Percentiles rank a stretch among this genome's conserved stretches.
phyloP scores from a whole-genome alignment of 2,797 vertebrate species.

The Harpagifer antarcticus region DNA sequence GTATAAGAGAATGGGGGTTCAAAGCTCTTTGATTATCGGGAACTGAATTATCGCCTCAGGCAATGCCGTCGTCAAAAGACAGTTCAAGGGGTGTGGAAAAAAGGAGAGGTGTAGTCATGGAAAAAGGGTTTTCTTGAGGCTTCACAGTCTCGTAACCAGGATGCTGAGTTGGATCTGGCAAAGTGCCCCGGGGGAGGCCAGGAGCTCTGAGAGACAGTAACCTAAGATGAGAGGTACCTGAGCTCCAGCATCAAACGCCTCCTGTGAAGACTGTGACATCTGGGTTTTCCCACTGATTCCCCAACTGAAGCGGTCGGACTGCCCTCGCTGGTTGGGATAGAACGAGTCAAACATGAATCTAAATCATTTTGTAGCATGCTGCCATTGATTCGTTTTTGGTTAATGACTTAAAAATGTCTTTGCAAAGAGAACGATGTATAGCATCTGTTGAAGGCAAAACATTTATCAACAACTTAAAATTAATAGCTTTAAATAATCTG shows the following conservation, averaged over 20 bases:
- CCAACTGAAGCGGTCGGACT: slow-evolving; percentile 9
- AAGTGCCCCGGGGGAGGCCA: slow-evolving; percentile 67
- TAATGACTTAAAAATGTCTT: slow-evolving; percentile 3
- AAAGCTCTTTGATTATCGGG: slow-evolving; percentile 68
- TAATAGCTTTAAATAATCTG: slow-evolving; percentile 55
- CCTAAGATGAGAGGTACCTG: slow-evolving; percentile 75
- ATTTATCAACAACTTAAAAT: not conserved
- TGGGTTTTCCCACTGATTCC: slow-evolving; percentile 41
- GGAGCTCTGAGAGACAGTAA: slow-evolving; percentile 66
- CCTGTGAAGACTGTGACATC: slow-evolving; percentile 49
- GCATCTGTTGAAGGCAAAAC: slow-evolving; percentile 13
- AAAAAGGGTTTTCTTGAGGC: slow-evolving; percentile 54
- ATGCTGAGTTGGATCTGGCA: slow-evolving; percentile 71
- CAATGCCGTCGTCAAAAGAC: slow-evolving; percentile 73
- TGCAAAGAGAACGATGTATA: slow-evolving; percentile 21
- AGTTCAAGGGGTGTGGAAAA: slow-evolving; percentile 78
- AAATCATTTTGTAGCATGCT: not conserved
- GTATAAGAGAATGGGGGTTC: slow-evolving; percentile 53
- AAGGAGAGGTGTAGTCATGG: slow-evolving; percentile 50
- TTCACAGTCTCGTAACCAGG: slow-evolving; percentile 67
- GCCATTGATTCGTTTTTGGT: slow-evolving; percentile 14
- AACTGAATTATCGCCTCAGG: slow-evolving; percentile 75
- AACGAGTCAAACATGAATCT: not conserved
- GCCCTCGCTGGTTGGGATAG: not conserved
- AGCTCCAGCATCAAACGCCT: slow-evolving; percentile 68